Base-by-base conservation (phyloP, 1,140 invertebrate species). In the Argopecten irradians region DNA sequence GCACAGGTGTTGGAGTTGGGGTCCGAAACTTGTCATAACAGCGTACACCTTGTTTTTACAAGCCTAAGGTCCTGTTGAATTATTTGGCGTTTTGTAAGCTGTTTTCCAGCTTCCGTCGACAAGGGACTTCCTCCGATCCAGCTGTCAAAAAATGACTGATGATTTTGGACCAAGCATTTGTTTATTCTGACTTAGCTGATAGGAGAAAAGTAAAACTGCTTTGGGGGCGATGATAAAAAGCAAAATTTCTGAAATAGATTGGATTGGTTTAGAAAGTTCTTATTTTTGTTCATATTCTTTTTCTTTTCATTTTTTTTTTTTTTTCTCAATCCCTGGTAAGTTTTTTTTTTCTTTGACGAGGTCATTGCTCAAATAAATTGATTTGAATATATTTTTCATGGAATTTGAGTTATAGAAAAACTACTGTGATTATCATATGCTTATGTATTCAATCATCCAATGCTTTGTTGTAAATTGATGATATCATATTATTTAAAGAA, bases 81-180 rank as follows among this genome's bases (percentile, higher is more conserved):
- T 71, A 71, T 71, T 71, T 71, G 55, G 55, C 55, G 55, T 71
- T 71, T 71, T 71, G 55, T 71, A 71, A 71, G 55, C 55, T 71
- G 55, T 71, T 71, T 71, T 28, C 55, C 55, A 28, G 55, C n/a
- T 71, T 16, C 55, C 3, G 28, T 71, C 55, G 55, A 71, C 55
- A 71, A 71, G 55, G 55, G 55, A 71, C 55, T 71, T 71, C 55
- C 55, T 71, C 55, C n/a, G 13, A 71, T 16, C 55, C 55, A 71
- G 55, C 55, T 71, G 55, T 71, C 55, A 71, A 71, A 71, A 71
- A 71, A 71, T 71, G 55, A 71, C 55, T 71, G 55, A 71, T 71
- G 55, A 71, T 71, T 71, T 71, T 71, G 55, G 55, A 71, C 55
- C 55, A 71, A 71, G 55, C 16, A n/a, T 71, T 71, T 71, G 55